Evolutionary conservation across 2,888 invertebrate species (phyloP).

Genomic region (Cloeon dipterum): DNA sequence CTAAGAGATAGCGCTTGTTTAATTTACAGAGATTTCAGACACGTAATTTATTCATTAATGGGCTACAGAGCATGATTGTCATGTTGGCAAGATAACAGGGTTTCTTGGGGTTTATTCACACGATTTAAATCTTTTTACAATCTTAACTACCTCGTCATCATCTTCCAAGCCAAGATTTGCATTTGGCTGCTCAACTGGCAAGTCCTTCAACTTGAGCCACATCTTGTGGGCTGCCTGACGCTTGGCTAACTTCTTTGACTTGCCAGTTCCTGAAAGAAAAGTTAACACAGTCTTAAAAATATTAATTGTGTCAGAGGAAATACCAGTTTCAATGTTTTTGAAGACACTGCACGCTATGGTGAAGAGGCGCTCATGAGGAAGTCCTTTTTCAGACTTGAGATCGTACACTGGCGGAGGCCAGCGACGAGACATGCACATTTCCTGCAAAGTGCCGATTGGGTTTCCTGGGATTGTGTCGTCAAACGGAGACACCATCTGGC

Average conservation of each 20-base stretch:
- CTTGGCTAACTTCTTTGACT: slow-evolving; percentile 91
- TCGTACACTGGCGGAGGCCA: slow-evolving; percentile 91
- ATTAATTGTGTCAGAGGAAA: not conserved
- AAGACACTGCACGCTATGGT: slow-evolving; percentile 77
- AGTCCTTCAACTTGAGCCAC: slow-evolving; percentile 65
- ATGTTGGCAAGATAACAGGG: too few relatives aligned
- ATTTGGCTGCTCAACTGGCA: slow-evolving; percentile 40
- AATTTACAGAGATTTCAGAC: too few relatives aligned
- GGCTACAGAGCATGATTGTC: too few relatives aligned
- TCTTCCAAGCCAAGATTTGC: slow-evolving; percentile 33
- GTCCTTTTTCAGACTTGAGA: slow-evolving; percentile 64
- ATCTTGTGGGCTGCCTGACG: slow-evolving; percentile 88
- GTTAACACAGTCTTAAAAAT: too few relatives aligned
- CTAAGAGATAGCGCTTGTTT: too few relatives aligned
- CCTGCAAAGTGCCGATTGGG: slow-evolving; percentile 81
- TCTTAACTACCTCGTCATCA: slow-evolving; percentile 54
- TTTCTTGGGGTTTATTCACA: too few relatives aligned
- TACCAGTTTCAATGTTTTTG: slow-evolving; percentile 46
- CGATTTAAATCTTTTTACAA: slow-evolving; percentile 52
- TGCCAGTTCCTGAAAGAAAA: slow-evolving; percentile 46
- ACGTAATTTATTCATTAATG: too few relatives aligned
- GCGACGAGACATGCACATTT: slow-evolving; percentile 86
- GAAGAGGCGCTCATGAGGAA: slow-evolving; percentile 85
- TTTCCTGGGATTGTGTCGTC: slow-evolving; percentile 75
- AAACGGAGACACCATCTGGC: slow-evolving; percentile 10